Percentiles rank a stretch among this genome's conserved stretches.
These are phyloP conservation scores for Lamprotornis superbus DNA, from an alignment of 2,113 vertebrate species.

Conservation along the genomic window DNA sequence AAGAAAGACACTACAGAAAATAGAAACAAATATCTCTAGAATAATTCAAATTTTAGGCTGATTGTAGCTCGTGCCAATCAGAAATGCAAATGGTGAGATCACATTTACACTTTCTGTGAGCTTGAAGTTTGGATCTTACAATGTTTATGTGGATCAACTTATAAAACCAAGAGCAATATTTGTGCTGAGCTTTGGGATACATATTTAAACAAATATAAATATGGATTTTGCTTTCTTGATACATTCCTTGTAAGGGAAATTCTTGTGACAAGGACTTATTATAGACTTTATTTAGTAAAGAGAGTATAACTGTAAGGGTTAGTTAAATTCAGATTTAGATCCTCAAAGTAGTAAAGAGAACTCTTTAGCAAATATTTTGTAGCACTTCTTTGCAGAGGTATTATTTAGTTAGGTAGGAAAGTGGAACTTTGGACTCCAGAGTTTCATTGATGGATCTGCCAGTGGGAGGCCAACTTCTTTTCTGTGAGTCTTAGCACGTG, in stretches of 20 bases:
- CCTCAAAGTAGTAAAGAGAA: neutral
- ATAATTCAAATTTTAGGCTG: neutral
- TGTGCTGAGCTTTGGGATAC: neutral
- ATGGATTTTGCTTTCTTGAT: neutral
- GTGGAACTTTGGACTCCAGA: neutral
- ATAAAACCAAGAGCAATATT: neutral
- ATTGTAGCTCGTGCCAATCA: neutral
- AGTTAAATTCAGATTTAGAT: neutral
- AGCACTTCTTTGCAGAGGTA: neutral
- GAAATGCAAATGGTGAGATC: neutral
- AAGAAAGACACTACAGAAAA: neutral
- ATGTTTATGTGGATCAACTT: neutral
- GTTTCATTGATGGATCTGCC: neutral
- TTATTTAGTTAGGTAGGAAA: neutral
- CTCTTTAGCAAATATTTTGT: neutral
- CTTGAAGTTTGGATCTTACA: accelerated
- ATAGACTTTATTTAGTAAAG: neutral
- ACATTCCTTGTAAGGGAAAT: neutral
- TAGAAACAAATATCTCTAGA: neutral
- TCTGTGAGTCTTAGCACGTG: neutral
- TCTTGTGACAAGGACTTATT: neutral
- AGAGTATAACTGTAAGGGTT: neutral
- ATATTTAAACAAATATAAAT: neutral
- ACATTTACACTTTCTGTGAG: neutral
- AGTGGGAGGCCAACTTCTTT: neutral